These are phyloP conservation scores for Hestina assimilis DNA, from an alignment of 1,140 invertebrate species.

Conservation along the genomic window DNA sequence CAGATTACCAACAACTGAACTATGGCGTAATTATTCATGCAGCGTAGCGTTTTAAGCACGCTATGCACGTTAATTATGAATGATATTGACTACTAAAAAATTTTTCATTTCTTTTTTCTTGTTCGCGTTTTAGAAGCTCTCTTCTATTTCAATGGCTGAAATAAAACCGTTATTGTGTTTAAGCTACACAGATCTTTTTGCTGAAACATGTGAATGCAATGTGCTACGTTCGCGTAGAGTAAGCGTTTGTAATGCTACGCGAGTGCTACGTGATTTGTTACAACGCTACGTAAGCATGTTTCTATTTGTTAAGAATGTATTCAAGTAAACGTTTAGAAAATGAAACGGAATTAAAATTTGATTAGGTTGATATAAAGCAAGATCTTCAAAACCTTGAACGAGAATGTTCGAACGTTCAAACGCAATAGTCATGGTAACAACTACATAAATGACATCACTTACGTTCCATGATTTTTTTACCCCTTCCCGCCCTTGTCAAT, in stretches of 20 bases:
- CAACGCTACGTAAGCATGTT: not conserved
- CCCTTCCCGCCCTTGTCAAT: no score
- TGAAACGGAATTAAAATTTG: no score
- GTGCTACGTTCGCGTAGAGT: not conserved
- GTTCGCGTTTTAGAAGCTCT: slow-evolving; percentile 1
- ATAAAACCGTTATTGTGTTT: slow-evolving; percentile 1
- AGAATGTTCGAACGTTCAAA: no score
- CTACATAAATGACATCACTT: no score
- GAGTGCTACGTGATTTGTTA: slow-evolving; percentile 1
- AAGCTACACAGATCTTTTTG: not conserved
- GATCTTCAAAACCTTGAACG: no score
- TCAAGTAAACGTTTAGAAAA: not conserved
- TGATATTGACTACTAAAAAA: slow-evolving; percentile 26
- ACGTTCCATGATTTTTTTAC: no score
- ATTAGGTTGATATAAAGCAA: not conserved
- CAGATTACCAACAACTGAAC: slow-evolving; percentile 34
- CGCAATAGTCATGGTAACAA: no score
- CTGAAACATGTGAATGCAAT: not conserved
- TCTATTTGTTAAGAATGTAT: not conserved
- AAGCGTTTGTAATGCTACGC: slow-evolving; percentile 1
- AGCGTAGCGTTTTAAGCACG: slow-evolving; percentile 24
- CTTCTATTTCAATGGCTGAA: slow-evolving; percentile 1
- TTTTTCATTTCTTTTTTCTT: slow-evolving; percentile 1
- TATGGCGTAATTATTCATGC: slow-evolving; percentile 30
- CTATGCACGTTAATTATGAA: slow-evolving; percentile 23